Evolutionary conservation across 1,140 invertebrate species (phyloP).

Genomic region (Aphidius ervi): DNA sequence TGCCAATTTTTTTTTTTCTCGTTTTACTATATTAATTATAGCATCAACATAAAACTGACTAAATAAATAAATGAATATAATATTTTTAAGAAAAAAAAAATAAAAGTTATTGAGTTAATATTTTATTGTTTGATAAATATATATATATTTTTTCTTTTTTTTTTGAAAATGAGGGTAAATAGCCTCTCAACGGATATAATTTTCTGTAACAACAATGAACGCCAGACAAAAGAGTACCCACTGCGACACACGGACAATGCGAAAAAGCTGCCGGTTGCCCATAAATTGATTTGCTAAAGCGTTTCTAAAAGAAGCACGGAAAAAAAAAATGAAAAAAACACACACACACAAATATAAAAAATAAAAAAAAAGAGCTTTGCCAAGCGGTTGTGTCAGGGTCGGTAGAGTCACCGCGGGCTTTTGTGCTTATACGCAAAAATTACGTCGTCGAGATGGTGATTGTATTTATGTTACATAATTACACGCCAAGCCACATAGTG

Average conservation of each 20-base stretch:
- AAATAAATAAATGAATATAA: too few species aligned
- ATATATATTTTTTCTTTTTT: neutral
- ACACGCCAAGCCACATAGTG: constrained; percentile 32
- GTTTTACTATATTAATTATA: too few species aligned
- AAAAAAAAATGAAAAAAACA: constrained; percentile 5
- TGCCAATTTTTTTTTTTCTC: too few species aligned
- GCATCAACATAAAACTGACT: too few species aligned
- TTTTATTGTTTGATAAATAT: neutral
- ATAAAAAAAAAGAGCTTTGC: constrained; percentile 30
- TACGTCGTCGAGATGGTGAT: constrained; percentile 44
- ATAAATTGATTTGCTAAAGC: constrained; percentile 55
- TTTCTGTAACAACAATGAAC: constrained; percentile 52
- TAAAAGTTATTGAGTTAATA: neutral
- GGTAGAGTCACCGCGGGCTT: constrained; percentile 36
- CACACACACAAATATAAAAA: too few species aligned
- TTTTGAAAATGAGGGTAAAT: constrained; percentile 26
- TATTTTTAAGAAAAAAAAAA: neutral
- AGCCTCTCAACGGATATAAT: constrained; percentile 45
- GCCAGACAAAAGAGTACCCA: constrained; percentile 40
- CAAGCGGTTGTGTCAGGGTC: constrained; percentile 21
- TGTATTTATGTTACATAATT: constrained; percentile 55
- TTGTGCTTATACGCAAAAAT: constrained; percentile 53
- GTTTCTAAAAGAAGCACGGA: constrained; percentile 42
- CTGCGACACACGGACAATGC: constrained; percentile 42
- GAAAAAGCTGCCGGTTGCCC: constrained; percentile 42